Evolutionary conservation across 2,888 invertebrate species (phyloP).

Genomic region (Hydropsyche betteni): DNA sequence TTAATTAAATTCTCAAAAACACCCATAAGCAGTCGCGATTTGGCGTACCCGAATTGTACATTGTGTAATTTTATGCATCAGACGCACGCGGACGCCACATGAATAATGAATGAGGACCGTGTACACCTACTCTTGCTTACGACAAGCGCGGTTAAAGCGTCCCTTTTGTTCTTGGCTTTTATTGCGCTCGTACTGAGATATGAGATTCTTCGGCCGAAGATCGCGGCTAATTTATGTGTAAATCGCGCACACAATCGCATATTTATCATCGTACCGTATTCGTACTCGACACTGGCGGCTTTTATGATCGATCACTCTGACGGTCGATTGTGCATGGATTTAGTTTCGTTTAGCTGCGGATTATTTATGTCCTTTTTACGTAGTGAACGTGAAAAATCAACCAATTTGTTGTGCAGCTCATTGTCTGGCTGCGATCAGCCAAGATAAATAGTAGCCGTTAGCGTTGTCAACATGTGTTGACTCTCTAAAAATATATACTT

Average conservation of each 20-base stretch:
- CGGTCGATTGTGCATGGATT: too few relatives aligned
- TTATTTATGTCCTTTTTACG: neutral
- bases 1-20: slow-evolving; percentile 28
- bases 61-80: slow-evolving; percentile 37
- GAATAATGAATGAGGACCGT: slow-evolving; percentile 34
- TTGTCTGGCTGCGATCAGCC: slow-evolving; percentile 19
- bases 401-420: slow-evolving; percentile 35
- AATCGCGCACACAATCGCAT: slow-evolving; percentile 14
- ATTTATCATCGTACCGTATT: neutral
- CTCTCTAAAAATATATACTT: slow-evolving; percentile 36
- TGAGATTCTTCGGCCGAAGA: slow-evolving; percentile 14
- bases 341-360: too few relatives aligned
- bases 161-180: slow-evolving; percentile 25
- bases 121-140: slow-evolving; percentile 13
- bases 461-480: slow-evolving; percentile 39
- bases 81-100: slow-evolving; percentile 32
- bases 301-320: too few relatives aligned
- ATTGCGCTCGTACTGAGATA: slow-evolving; percentile 15
- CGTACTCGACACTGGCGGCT: too few relatives aligned
- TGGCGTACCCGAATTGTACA: slow-evolving; percentile 21
- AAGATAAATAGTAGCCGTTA: slow-evolving; percentile 37
- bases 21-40: slow-evolving; percentile 30
- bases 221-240: slow-evolving; percentile 22
- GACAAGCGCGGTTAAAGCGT: neutral
- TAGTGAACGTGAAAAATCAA: slow-evolving; percentile 1